phyloP scores from a whole-genome alignment of 2,888 invertebrate genomes.

The Mesorhabditis spiculigera region DNA sequence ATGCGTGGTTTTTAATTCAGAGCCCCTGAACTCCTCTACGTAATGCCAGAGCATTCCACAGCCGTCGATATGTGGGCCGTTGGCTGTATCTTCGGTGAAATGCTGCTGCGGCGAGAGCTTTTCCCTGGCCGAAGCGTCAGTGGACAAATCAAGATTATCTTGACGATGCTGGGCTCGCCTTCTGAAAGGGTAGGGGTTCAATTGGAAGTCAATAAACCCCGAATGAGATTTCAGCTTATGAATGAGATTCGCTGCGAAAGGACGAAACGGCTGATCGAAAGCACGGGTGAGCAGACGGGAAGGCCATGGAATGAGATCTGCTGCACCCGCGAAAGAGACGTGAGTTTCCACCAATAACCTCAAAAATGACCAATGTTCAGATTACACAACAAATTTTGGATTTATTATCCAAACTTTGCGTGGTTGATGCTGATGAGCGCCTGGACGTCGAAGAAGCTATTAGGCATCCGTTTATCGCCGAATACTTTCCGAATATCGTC shows the following conservation, averaged over 20 bases:
- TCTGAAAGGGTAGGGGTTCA: slow-evolving; percentile 33
- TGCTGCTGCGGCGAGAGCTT: slow-evolving; percentile 46
- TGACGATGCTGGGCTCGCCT: slow-evolving; percentile 46
- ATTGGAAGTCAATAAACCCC: background rate
- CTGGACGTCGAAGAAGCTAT: slow-evolving; percentile 44
- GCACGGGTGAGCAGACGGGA: slow-evolving; percentile 25
- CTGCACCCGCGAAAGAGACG: slow-evolving; percentile 16
- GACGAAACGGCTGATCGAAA: slow-evolving; percentile 42
- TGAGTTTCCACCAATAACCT: background rate
- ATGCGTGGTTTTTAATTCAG: slow-evolving; percentile 14
- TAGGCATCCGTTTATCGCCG: slow-evolving; percentile 35
- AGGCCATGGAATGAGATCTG: slow-evolving; percentile 40
- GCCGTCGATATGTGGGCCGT: slow-evolving; percentile 57
- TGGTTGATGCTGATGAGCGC: slow-evolving; percentile 35
- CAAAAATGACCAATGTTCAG: no score
- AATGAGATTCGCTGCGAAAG: slow-evolving; percentile 47
- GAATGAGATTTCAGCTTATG: slow-evolving; percentile 30
- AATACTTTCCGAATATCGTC: background rate
- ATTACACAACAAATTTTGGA: slow-evolving; percentile 19
- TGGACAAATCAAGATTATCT: slow-evolving; percentile 49
- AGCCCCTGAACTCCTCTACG: slow-evolving; percentile 53
- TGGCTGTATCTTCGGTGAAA: slow-evolving; percentile 54
- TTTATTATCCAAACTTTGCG: slow-evolving; percentile 36
- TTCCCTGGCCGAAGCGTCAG: slow-evolving; percentile 51
- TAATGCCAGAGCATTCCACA: slow-evolving; percentile 52